phyloP scores from a whole-genome alignment of 1,140 invertebrate species.

The Drosophila asahinai region DNA sequence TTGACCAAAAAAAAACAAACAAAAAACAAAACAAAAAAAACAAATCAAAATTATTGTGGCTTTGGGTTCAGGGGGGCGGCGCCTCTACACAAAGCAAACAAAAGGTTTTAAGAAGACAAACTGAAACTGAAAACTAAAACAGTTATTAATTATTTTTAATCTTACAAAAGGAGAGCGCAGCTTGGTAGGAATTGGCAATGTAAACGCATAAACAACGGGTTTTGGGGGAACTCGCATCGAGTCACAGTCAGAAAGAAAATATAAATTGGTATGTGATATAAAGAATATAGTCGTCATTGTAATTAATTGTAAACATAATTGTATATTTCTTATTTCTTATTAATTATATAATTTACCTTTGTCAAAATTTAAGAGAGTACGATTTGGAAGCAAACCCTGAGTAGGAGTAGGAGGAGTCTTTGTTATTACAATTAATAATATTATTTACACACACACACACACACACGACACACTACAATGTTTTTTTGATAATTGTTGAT shows the following conservation, averaged over 20 bases:
- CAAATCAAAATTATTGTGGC: constrained; percentile 58
- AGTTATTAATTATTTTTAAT: constrained; percentile 58
- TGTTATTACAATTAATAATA: constrained; percentile 59
- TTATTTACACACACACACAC: constrained; percentile 31
- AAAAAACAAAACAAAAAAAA: constrained; percentile 27
- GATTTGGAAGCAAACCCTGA: constrained; percentile 18
- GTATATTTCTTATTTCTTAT: constrained; percentile 50
- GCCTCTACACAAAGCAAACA: constrained; percentile 45
- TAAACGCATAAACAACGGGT: constrained; percentile 55
- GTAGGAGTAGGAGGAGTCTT: constrained; percentile 44
- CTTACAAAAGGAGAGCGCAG: constrained; percentile 16
- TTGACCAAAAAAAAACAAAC: constrained; percentile 65
- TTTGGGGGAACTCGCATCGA: constrained; percentile 75
- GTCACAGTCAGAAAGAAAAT: constrained; percentile 73
- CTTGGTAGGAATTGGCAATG: constrained; percentile 56
- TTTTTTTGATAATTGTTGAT: constrained; percentile 53
- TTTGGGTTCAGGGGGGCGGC: constrained; percentile 48
- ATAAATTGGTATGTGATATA: constrained; percentile 84
- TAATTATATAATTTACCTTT: constrained; percentile 67
- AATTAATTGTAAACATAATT: constrained; percentile 74
- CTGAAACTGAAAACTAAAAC: constrained; percentile 38
- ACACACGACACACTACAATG: constrained; percentile 41
- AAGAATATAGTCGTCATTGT: constrained; percentile 84
- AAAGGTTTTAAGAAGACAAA: constrained; percentile 39
- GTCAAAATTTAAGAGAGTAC: constrained; percentile 59